These are phyloP conservation scores for Ophiodon elongatus DNA, from an alignment of 2,113 vertebrate genomes.

Conservation along the genomic window DNA sequence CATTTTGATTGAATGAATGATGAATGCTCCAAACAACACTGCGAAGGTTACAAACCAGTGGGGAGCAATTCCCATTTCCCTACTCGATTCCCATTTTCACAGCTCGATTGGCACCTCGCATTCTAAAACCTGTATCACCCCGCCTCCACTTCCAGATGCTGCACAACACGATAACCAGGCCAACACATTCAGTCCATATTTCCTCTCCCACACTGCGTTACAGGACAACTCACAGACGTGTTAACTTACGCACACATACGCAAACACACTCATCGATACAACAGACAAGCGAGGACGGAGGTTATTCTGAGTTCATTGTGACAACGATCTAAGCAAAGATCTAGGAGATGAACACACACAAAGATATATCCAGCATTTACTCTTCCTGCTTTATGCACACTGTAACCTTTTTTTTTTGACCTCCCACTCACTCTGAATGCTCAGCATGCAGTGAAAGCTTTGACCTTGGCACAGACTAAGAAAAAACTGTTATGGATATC, in stretches of 20 bases:
- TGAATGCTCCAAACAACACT: constrained; percentile 71
- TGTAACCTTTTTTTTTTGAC: constrained; percentile 1
- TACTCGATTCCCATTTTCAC: constrained; percentile 83
- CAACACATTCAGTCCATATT: constrained; percentile 54
- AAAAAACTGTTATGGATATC: not conserved
- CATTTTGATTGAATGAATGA: constrained; percentile 69
- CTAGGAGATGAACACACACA: not conserved
- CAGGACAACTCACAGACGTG: constrained; percentile 23
- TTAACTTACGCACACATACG: not conserved
- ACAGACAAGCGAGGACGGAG: constrained; percentile 6
- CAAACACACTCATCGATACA: constrained; percentile 32
- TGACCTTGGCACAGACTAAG: not conserved
- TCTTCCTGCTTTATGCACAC: not conserved
- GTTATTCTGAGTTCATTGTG: constrained; percentile 7
- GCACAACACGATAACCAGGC: constrained; percentile 71
- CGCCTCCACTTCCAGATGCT: constrained; percentile 45
- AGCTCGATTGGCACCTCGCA: constrained; percentile 80
- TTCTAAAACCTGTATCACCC: constrained; percentile 69
- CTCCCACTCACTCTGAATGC: constrained; percentile 24
- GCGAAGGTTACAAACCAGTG: constrained; percentile 66
- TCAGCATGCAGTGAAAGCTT: not conserved
- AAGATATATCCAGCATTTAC: not conserved
- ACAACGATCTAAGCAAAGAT: constrained; percentile 1
- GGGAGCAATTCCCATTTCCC: constrained; percentile 82
- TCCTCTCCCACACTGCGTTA: constrained; percentile 19